These are phyloP conservation scores for Drosophila micromelanica DNA, from an alignment of 1,140 invertebrate genomes.

Conservation along the genomic window DNA sequence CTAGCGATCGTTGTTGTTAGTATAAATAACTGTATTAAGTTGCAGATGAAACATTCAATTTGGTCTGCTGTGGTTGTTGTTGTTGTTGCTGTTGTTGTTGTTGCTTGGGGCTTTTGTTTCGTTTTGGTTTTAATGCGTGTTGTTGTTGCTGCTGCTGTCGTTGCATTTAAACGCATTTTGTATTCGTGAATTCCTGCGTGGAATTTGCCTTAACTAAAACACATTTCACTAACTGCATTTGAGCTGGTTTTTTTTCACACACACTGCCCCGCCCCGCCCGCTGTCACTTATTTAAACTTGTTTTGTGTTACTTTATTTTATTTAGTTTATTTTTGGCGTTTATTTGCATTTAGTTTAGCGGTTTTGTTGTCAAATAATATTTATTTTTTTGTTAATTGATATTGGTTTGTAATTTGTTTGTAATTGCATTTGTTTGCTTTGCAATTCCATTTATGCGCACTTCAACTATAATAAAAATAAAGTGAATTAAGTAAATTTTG, in stretches of 20 bases:
- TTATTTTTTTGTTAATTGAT: conserved; percentile 17
- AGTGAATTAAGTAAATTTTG: not conserved
- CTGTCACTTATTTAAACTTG: conserved; percentile 12
- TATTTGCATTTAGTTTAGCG: conserved; percentile 7
- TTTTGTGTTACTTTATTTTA: conserved; percentile 13
- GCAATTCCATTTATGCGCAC: not conserved
- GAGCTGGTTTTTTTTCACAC: conserved; percentile 47
- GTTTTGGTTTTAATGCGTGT: conserved; percentile 38
- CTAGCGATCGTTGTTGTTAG: conserved; percentile 63
- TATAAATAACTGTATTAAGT: conserved; percentile 64
- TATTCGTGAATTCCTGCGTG: conserved; percentile 57
- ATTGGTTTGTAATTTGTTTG: conserved; percentile 11
- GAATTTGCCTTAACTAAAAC: conserved; percentile 71
- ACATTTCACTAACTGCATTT: conserved; percentile 79
- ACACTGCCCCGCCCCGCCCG: conserved; percentile 1
- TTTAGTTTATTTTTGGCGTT: not conserved
- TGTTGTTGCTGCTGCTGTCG: conserved; percentile 53
- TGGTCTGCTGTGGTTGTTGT: conserved; percentile 16
- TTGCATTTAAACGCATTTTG: conserved; percentile 82
- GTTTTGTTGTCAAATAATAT: conserved; percentile 10
- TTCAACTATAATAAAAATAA: not conserved
- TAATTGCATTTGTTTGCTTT: conserved; percentile 28
- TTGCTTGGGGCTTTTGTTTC: conserved; percentile 23
- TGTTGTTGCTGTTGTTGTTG: conserved; percentile 22
- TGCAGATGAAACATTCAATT: conserved; percentile 56